phyloP scores from a whole-genome alignment of 2,888 invertebrate species.

The Melanargia galathea region DNA sequence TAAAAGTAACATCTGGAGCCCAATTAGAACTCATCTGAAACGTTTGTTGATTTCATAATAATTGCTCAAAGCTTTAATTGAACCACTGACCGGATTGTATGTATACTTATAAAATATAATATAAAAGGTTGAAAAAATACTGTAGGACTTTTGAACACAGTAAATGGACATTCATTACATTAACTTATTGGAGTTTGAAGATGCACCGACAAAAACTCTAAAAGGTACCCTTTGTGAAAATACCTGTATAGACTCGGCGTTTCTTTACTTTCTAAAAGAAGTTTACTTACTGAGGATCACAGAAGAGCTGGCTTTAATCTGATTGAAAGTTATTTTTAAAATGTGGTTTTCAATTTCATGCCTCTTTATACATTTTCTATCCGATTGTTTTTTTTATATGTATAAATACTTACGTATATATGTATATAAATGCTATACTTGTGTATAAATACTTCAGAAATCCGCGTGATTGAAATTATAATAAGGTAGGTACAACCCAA shows the following conservation, averaged over 20 bases:
- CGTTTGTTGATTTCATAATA: conserved; percentile 13
- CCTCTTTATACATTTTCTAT: neutral
- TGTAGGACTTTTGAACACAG: neutral
- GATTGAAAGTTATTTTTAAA: conserved; percentile 20
- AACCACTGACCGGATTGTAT: neutral
- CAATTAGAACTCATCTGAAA: conserved; percentile 23
- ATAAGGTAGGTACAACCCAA: too few relatives aligned
- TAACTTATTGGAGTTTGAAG: conserved; percentile 24
- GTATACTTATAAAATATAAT: neutral
- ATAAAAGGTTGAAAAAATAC: neutral
- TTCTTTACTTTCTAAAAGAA: conserved; percentile 20
- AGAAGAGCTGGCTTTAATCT: conserved; percentile 13
- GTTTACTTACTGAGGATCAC: conserved; percentile 11
- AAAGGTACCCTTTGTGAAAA: conserved; percentile 27
- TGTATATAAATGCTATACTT: too few relatives aligned
- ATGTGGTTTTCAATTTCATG: neutral
- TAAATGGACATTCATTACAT: conserved; percentile 28
- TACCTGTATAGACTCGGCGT: conserved; percentile 13
- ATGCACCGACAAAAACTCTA: conserved; percentile 26
- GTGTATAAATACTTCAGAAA: too few relatives aligned
- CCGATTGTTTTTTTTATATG: neutral
- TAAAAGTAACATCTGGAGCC: conserved; percentile 17
- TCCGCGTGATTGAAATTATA: too few relatives aligned
- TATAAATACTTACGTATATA: too few relatives aligned
- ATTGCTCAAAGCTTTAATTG: neutral